Evolutionary conservation across 2,888 invertebrate genomes (phyloP), one percentile per base, ranked within the genome.

Genomic region (Lycaena phlaeas): DNA sequence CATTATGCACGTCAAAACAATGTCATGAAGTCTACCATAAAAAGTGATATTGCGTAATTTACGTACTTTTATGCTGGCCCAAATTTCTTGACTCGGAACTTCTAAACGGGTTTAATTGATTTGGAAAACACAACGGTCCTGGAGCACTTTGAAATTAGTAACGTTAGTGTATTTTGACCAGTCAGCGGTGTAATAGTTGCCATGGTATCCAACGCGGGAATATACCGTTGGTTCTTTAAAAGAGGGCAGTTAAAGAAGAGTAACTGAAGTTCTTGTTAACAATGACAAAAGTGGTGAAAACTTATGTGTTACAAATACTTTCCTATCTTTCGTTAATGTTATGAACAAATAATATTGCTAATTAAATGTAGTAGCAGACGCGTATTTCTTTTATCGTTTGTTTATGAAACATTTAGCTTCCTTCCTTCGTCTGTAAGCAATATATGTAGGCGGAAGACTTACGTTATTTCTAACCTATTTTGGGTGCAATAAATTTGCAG

Each of bases 51-150:
- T 10, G 10, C 18, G 34, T 22, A 22, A 34, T 34, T 12, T 49
- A 47, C 51, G 48, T 41, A 45, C 49, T 53, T n/a, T 22, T 22
- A 55, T 46, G 53, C 54, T 66, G 60, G 63, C 67, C 68, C 54
- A 70, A 59, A 71, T 69, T 60, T 61, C 52, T 54, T 54, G 30
- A 30, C 25, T 31, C 50, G 45, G 46, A 60, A 57, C 57, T 49
- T 49, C 60, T 74, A 74, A 77, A 77, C 67, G 54, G 61, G 51
- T 62, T 61, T 76, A 76, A 76, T 74, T 74, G 73, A 58, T 68
- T 63, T 53, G 46, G 63, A 57, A 69, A 70, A 77, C 68, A 72
- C 43, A 51, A 49, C 40, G 50, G 43, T 41, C 48, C 51, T 38
- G 40, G 39, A 41, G 50, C 48, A 44, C 50, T 54, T 48, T 53